These are phyloP conservation scores for Magallana ariakensis DNA, from an alignment of 1,140 invertebrate species.

Conservation along the genomic window DNA sequence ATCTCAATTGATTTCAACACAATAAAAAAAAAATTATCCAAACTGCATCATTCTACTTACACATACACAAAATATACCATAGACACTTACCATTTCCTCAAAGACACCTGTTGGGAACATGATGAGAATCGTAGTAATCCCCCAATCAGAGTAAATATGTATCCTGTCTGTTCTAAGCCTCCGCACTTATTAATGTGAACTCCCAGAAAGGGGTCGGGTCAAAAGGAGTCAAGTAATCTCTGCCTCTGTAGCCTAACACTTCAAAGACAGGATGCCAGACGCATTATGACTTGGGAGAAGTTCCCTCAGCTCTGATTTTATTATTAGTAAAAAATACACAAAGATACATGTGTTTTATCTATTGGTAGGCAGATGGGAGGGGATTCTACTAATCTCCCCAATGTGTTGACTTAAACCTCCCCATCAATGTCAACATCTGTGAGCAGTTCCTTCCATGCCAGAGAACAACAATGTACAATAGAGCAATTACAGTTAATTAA, in stretches of 20 bases:
- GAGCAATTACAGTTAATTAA: too few species aligned
- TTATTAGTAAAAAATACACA: constrained; percentile 30
- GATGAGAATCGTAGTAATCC: not conserved
- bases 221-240: not conserved
- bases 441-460: not conserved
- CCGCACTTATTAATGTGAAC: not conserved
- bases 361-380: not conserved
- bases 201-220: constrained; percentile 13
- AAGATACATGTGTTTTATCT: constrained; percentile 1
- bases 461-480: too few species aligned
- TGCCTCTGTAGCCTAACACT: not conserved
- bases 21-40: too few species aligned
- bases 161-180: constrained; percentile 1
- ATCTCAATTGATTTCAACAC: not conserved
- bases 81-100: constrained; percentile 29
- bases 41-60: too few species aligned
- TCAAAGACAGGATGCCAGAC: constrained; percentile 9
- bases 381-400: not conserved
- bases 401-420: constrained; percentile 5
- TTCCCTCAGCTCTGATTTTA: not conserved
- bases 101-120: constrained; percentile 32
- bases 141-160: not conserved
- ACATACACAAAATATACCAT: too few species aligned
- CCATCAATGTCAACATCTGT: not conserved
- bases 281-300: constrained; percentile 21